These are phyloP conservation scores for Latheticus oryzae DNA, from an alignment of 2,888 invertebrate genomes.

Conservation along the genomic window DNA sequence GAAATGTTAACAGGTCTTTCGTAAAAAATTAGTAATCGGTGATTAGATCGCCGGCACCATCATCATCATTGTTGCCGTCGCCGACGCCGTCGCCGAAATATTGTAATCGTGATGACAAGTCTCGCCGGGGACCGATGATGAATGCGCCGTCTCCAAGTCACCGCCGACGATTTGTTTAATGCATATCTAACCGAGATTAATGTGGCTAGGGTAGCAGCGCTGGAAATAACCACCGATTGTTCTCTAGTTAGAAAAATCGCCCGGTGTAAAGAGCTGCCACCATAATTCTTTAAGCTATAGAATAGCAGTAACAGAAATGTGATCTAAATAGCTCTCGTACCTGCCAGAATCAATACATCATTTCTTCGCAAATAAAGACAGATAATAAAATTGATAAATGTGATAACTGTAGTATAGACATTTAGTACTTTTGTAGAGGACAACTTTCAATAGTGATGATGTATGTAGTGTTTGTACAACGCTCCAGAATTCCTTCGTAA, in stretches of 20 bases:
- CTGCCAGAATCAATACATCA: slow-evolving; percentile 38
- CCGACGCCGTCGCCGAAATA: slow-evolving; percentile 32
- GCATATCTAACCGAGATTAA: slow-evolving; percentile 64
- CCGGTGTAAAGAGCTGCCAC: slow-evolving; percentile 14
- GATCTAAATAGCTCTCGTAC: slow-evolving; percentile 30
- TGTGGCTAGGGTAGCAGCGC: slow-evolving; percentile 56
- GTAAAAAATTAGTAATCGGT: no score
- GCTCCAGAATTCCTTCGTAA: no score
- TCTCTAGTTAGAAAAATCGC: slow-evolving; percentile 42
- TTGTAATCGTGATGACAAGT: slow-evolving; percentile 45
- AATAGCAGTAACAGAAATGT: slow-evolving; percentile 1
- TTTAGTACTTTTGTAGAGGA: background rate
- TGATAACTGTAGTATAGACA: background rate
- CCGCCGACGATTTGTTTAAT: slow-evolving; percentile 62
- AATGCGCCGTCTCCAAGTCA: slow-evolving; percentile 53
- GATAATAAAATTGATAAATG: slow-evolving; percentile 39
- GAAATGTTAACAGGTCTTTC: background rate
- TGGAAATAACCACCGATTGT: slow-evolving; percentile 49
- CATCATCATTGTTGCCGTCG: background rate
- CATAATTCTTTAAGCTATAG: slow-evolving; percentile 23
- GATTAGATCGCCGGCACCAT: no score
- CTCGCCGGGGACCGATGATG: slow-evolving; percentile 42
- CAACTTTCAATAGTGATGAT: no score
- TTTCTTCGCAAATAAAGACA: slow-evolving; percentile 25
- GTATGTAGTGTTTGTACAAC: no score